Conservation (phyloP, 2,888 invertebrate species). For the Agrenia bidenticulata region DNA sequence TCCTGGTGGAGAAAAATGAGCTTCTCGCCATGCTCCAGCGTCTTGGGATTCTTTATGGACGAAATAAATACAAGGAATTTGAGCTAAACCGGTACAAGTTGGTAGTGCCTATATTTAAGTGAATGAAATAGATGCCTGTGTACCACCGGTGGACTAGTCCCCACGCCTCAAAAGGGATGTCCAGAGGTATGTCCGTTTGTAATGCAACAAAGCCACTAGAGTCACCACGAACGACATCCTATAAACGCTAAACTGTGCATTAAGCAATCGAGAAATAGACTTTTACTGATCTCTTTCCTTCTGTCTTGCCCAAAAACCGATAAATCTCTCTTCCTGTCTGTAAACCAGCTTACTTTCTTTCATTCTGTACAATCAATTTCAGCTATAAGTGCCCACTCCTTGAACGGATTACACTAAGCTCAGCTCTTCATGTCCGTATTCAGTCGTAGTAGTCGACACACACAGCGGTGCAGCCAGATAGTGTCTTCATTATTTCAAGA, state of each 20-base stretch:
- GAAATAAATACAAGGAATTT: too few relatives aligned
- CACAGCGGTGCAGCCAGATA: not conserved
- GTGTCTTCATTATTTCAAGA: conserved; percentile 12
- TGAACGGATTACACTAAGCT: conserved; percentile 16
- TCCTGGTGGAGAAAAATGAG: too few relatives aligned
- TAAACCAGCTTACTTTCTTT: conserved; percentile 6
- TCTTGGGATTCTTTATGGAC: too few relatives aligned
- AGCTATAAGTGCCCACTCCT: conserved; percentile 12
- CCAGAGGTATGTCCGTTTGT: conserved; percentile 8
- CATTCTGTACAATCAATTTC: conserved; percentile 15
- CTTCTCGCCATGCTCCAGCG: too few relatives aligned
- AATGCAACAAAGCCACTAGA: not conserved
- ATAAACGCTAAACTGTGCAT: conserved; percentile 18
- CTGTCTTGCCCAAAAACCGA: conserved; percentile 11
- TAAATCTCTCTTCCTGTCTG: conserved; percentile 15
- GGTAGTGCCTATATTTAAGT: too few relatives aligned
- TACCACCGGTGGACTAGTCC: too few relatives aligned
- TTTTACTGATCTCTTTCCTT: conserved; percentile 19
- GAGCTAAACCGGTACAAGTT: too few relatives aligned
- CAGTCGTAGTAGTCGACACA: too few relatives aligned
- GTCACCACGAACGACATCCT: conserved; percentile 5
- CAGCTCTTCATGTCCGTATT: not conserved
- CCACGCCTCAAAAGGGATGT: not conserved
- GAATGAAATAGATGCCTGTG: not conserved
- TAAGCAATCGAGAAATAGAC: conserved; percentile 20